These are phyloP conservation scores for Dolichomitus sp. DNA, from an alignment of 2,888 invertebrate species.

Conservation along the genomic window DNA sequence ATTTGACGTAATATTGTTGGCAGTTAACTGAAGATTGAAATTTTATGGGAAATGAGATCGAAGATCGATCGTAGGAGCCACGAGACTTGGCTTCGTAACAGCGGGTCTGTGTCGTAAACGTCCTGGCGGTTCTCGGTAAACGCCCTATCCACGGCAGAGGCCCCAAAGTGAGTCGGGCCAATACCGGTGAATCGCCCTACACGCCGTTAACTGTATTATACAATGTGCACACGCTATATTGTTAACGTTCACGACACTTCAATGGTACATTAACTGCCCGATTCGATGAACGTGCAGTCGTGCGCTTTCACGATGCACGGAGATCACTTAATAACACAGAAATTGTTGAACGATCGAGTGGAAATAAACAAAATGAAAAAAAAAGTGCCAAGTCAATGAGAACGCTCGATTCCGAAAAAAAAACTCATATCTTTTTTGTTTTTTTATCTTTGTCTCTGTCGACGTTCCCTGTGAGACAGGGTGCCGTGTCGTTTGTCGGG, in stretches of 20 bases:
- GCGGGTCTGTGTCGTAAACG: conserved; percentile 52
- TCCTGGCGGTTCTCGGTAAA: conserved; percentile 65
- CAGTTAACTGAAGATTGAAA: not conserved
- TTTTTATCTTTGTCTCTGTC: conserved; percentile 45
- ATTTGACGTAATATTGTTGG: not conserved
- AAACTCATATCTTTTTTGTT: not conserved
- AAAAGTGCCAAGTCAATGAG: not conserved
- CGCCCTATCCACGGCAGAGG: conserved; percentile 67
- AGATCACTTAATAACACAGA: not conserved
- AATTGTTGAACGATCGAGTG: not conserved
- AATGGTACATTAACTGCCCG: not conserved
- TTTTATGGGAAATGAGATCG: not conserved
- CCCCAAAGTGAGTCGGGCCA: conserved; percentile 44
- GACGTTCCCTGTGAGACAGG: conserved; percentile 58
- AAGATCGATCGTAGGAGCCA: conserved; percentile 12
- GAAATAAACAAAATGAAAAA: not conserved
- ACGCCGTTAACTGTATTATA: conserved; percentile 19
- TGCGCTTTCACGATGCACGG: not conserved
- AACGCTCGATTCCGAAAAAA: not conserved
- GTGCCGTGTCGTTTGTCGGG: conserved; percentile 63
- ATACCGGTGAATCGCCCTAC: conserved; percentile 51
- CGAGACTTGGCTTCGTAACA: conserved; percentile 30
- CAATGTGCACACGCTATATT: not conserved
- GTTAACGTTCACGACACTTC: conserved; percentile 2
- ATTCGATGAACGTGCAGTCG: not conserved